phyloP scores from a whole-genome alignment of 2,888 invertebrate genomes.

The Ectemnius continuus region DNA sequence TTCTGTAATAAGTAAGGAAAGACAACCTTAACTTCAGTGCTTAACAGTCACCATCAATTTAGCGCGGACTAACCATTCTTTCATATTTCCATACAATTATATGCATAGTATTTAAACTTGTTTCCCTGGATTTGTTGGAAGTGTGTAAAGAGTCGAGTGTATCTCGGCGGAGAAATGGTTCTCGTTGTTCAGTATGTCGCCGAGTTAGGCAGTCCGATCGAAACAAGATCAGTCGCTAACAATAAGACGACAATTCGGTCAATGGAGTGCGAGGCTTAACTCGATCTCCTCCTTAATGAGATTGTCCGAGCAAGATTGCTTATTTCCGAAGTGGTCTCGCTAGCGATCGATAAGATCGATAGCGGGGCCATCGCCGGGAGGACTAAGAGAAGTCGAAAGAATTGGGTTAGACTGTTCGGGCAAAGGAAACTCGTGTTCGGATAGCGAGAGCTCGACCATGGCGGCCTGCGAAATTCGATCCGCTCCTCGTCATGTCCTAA shows the following conservation, averaged over 20 bases:
- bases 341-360: conserved; percentile 34
- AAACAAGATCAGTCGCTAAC: conserved; percentile 1
- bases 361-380: neutral
- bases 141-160: too few relatives aligned
- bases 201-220: too few relatives aligned
- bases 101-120: too few relatives aligned
- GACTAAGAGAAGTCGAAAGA: conserved; percentile 4
- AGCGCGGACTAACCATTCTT: too few relatives aligned
- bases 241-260: conserved; percentile 21
- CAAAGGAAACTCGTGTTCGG: conserved; percentile 33
- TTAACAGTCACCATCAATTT: too few relatives aligned
- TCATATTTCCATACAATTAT: too few relatives aligned
- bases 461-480: conserved; percentile 65
- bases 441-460: conserved; percentile 31
- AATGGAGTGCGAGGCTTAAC: conserved; percentile 24
- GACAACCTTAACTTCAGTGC: too few relatives aligned
- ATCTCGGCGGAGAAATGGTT: too few relatives aligned
- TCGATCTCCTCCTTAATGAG: conserved; percentile 31
- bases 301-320: conserved; percentile 27
- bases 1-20: too few relatives aligned
- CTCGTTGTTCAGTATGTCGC: too few relatives aligned
- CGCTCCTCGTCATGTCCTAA: conserved; percentile 58
- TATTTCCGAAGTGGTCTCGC: conserved; percentile 33
- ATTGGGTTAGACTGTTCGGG: conserved; percentile 26
- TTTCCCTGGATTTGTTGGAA: too few relatives aligned